Base-by-base conservation (phyloP, 1,140 invertebrate genomes). In the Papilio aristodemus region DNA sequence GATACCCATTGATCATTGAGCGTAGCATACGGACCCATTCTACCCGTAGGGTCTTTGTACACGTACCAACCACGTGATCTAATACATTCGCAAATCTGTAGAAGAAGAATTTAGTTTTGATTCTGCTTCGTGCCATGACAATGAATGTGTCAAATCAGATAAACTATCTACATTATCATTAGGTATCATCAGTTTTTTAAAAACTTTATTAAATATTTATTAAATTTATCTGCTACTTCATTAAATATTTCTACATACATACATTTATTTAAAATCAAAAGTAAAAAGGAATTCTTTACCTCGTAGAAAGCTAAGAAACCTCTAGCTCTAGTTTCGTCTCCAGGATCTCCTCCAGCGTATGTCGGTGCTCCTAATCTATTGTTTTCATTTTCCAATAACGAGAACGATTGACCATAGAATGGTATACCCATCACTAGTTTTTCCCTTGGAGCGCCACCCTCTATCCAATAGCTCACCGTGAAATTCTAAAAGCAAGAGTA, bases 271-370 rank as follows among this genome's bases (percentile, higher is more conserved):
- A 32, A 32, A 32, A n/a, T n/a, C 27, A 32, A 32, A 32, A 32
- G 2, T 32, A 32, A 32, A 32, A 32, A 3, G n/a, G 6, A 2
- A 32, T 32, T 19, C 8, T 10, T 75, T 89, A 96, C 95, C 92
- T 98, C 97, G 83, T 97, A 97, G 84, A 96, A 98, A 0, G 96
- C 93, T 22, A 97, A 92, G 78, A 97, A 96, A 58, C 97, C 97
- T 76, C 94, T 91, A 3, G 96, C 94, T 71, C 95, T 92, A 0
- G 97, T 98, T 73, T 94, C 96, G 60, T 95, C 93, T 10, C 97
- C 97, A 6, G 95, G 94, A 81, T 95, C 92, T 41, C 95, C 96
- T 13, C 96, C 95, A 7, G 95, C 95, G 74, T 95, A 94, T 0
- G 95, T 93, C 7, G 94, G 93, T 1, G 94, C 93, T 75, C 96